Evolutionary conservation across 2,888 invertebrate species (phyloP), one percentile per base, ranked within the genome.

Genomic region (Xestia rhomboidea): DNA sequence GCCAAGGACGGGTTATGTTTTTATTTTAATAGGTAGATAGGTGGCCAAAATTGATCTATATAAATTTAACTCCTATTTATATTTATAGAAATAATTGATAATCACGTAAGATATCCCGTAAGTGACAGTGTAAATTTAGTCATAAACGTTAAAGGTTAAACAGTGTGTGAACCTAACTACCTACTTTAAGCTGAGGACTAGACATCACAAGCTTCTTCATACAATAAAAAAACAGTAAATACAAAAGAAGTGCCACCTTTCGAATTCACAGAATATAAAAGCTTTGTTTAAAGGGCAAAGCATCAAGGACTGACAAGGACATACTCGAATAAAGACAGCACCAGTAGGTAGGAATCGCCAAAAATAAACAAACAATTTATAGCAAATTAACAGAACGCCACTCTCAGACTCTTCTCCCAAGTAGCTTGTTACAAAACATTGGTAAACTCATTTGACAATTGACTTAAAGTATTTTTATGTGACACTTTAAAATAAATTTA

Each of bases 161-260:
- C 18, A 46, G 49, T 49, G 7, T 6, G 7, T 49, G 49, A 51
- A 51, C 49, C 8, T 51, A 49, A 49, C 30, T 68, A 76, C 66
- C 51, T 70, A 76, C 57, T 73, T 34, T 38, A 70, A 74, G 68
- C 60, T 67, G 66, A 51, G 30, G 21, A 54, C 51, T 70, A 74
- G 68, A 77, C 71, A 54, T 71, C 49, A 27, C 30, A 71, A 71
- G n/a, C 57, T 15, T 49, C 44, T 60, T 8, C 18, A 34, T 66
- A 27, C n/a, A 49, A 44, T 38, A n/a, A 13, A 18, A 51, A 44
- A 75, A 30, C 8, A 21, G 21, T 30, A 76, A 76, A 70, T 21
- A 46, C 13, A 27, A n/a, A 54, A 54, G n/a, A 27, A 57, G 18
- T 41, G 6, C 41, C 34, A 15, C 24, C n/a, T 74, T 46, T 68